A percentile compares a stretch with the other conserved stretches of the same genome.
Evolutionary conservation across 2,797 vertebrate species (phyloP).

Genomic region (Lagocephalus sceleratus): DNA sequence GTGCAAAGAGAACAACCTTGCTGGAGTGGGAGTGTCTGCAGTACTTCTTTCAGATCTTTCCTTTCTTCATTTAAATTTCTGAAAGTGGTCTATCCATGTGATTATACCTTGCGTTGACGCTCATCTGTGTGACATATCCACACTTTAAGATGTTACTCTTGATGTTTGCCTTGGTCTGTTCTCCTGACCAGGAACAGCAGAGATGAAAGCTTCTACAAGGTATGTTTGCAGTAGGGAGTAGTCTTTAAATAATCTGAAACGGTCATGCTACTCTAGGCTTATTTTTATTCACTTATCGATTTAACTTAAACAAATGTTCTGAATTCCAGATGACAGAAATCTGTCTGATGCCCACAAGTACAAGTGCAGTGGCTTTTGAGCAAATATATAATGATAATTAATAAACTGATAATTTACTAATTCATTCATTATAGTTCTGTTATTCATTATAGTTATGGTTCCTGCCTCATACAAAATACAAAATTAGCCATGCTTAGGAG

Average conservation of each 20-base stretch:
- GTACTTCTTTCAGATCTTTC: slow-evolving; percentile 32
- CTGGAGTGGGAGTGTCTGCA: slow-evolving; percentile 27
- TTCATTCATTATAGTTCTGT: slow-evolving; percentile 39
- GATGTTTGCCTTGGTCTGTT: slow-evolving; percentile 18
- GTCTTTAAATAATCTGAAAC: slow-evolving; percentile 36
- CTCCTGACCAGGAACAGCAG: slow-evolving; percentile 17
- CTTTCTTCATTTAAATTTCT: slow-evolving; percentile 32
- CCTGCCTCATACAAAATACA: too few relatives aligned
- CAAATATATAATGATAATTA: not conserved
- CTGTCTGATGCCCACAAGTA: slow-evolving; percentile 22
- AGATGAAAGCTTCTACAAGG: slow-evolving; percentile 28
- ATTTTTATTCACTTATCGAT: slow-evolving; percentile 7
- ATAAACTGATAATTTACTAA: slow-evolving; percentile 23
- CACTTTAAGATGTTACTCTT: slow-evolving; percentile 21
- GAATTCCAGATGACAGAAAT: slow-evolving; percentile 27
- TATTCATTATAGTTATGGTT: slow-evolving; percentile 36
- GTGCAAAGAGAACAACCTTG: slow-evolving; percentile 27
- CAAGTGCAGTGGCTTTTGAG: slow-evolving; percentile 4
- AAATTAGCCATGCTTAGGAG: slow-evolving; percentile 27
- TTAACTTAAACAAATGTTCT: slow-evolving; percentile 29
- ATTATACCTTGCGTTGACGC: slow-evolving; percentile 14
- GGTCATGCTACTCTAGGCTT: slow-evolving; percentile 6
- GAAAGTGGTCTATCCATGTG: slow-evolving; percentile 16
- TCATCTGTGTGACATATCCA: slow-evolving; percentile 6
- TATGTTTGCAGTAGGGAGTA: slow-evolving; percentile 20